Evolutionary conservation across 2,113 vertebrate species (phyloP).

Genomic region (Pollimyrus isidori): DNA sequence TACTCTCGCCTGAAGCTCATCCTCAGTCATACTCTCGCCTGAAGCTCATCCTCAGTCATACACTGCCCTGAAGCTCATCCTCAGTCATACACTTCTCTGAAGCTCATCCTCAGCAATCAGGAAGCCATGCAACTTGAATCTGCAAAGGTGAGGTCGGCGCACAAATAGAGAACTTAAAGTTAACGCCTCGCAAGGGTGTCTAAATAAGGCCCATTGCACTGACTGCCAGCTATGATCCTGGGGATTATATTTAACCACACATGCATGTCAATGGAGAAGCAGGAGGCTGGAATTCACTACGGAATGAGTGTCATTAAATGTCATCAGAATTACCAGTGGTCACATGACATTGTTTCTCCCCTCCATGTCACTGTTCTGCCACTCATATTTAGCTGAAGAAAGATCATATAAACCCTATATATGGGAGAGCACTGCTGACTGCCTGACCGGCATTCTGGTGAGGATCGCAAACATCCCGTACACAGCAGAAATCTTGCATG

Average conservation of each 20-base stretch:
- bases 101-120: background rate
- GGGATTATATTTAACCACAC: constrained; percentile 31
- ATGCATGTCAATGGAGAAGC: constrained; percentile 15
- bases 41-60: background rate
- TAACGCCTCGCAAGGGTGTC: constrained; percentile 11
- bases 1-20: background rate
- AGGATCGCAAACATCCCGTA: background rate
- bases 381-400: background rate
- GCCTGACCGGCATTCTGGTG: no score
- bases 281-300: constrained; percentile 25
- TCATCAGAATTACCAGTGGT: constrained; percentile 20
- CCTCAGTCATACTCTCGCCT: no score
- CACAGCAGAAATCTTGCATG: background rate
- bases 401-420: background rate
- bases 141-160: background rate
- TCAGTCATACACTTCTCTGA: background rate
- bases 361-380: background rate
- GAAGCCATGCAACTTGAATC: background rate
- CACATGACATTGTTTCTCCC: background rate
- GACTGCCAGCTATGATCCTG: constrained; percentile 24
- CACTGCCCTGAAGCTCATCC: background rate
- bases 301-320: constrained; percentile 22
- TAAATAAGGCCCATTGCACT: constrained; percentile 24
- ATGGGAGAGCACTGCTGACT: background rate
- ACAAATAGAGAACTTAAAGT: background rate